A percentile compares a stretch with the other conserved stretches of the same genome.
phyloP scores from a whole-genome alignment of 2,113 vertebrate genomes.

The Ciconia boyciana region DNA sequence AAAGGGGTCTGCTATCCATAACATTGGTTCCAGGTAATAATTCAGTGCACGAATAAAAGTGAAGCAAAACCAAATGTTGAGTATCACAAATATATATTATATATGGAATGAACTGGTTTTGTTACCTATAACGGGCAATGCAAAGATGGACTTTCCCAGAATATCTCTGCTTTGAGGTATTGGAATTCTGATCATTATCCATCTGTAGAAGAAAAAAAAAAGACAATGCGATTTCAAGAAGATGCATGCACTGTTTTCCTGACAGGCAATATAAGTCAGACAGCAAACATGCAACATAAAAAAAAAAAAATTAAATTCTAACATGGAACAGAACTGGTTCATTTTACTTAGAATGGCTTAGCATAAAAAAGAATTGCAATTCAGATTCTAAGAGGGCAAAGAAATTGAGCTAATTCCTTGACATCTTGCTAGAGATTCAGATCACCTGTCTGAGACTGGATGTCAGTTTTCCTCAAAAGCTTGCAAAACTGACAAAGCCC shows the following conservation, averaged over 20 bases:
- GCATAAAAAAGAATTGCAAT: not conserved
- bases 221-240: not conserved
- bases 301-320: not conserved
- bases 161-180: constrained; percentile 87
- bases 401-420: not conserved
- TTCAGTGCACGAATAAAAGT: not conserved
- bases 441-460: not conserved
- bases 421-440: not conserved
- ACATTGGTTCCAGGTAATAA: fast-evolving
- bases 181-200: constrained; percentile 89
- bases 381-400: not conserved
- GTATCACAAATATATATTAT: fast-evolving
- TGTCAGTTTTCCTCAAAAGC: not conserved
- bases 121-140: constrained; percentile 94
- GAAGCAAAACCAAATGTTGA: not conserved
- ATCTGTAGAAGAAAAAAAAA: constrained; percentile 73
- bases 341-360: not conserved
- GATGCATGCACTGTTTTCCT: not conserved
- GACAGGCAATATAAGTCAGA: not conserved
- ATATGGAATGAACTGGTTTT: fast-evolving
- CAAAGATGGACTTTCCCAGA: constrained; percentile 94
- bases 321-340: not conserved
- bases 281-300: not conserved
- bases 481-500: not conserved
- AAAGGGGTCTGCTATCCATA: not conserved